Evolutionary conservation across 92 coral and sea anemone genomes (phyloP).

Genomic region (Actinostola sp.): DNA sequence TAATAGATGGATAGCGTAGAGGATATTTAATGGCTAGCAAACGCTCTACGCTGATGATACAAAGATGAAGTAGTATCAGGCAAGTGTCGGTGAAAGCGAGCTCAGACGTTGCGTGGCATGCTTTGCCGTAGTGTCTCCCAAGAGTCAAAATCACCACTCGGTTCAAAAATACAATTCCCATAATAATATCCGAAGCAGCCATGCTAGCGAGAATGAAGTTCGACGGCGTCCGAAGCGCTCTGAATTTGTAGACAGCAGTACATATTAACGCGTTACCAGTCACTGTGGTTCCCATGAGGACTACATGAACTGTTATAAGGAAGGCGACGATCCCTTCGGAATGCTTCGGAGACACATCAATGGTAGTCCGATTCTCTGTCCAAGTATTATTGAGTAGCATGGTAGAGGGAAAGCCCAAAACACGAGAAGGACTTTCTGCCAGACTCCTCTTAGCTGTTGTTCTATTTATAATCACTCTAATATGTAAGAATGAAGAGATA

Average conservation of each 20-base stretch:
- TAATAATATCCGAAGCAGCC: slow-evolving; percentile 54
- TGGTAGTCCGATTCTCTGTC: slow-evolving; percentile 3
- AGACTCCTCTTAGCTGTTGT: background rate
- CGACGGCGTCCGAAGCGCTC: slow-evolving; percentile 52
- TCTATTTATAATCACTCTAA: slow-evolving; percentile 10
- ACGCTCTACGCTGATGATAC: slow-evolving; percentile 49
- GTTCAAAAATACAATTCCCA: slow-evolving; percentile 46
- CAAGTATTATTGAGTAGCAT: slow-evolving; percentile 5
- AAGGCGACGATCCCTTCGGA: slow-evolving; percentile 26
- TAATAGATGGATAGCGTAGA: slow-evolving; percentile 48
- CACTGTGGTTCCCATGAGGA: slow-evolving; percentile 36
- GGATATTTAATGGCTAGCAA: slow-evolving; percentile 61
- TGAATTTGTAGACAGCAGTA: slow-evolving; percentile 42
- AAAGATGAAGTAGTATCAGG: slow-evolving; percentile 51
- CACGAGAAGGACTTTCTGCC: background rate
- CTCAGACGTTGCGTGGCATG: slow-evolving; percentile 63
- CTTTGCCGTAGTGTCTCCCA: slow-evolving; percentile 12
- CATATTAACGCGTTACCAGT: slow-evolving; percentile 54
- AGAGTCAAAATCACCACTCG: slow-evolving; percentile 34
- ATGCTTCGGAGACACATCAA: background rate
- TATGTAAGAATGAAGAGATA: background rate
- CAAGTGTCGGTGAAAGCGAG: slow-evolving; percentile 46
- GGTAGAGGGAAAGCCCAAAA: background rate
- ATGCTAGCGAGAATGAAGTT: slow-evolving; percentile 48
- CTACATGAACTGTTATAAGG: slow-evolving; percentile 31